Conservation (phyloP, 2,113 vertebrate species). For the Tetrao urogallus region DNA sequence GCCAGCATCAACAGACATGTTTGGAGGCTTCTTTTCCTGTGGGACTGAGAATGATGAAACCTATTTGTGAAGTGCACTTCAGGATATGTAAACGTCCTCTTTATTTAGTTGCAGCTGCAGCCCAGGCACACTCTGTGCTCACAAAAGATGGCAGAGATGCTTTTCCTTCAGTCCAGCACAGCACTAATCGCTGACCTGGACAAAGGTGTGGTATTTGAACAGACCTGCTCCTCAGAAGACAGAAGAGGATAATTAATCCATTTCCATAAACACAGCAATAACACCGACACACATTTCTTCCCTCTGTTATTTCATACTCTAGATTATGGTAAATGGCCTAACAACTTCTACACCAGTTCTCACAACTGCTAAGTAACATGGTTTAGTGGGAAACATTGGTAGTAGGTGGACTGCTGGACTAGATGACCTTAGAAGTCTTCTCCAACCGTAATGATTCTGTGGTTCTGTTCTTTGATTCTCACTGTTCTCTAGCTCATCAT, state of each 20-base stretch:
- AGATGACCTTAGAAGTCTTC: no score
- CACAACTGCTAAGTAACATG: no score
- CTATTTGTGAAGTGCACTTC: neutral
- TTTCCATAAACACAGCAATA: neutral
- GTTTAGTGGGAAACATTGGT: no score
- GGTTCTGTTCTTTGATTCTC: no score
- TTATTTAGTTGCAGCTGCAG: slow-evolving; percentile 23
- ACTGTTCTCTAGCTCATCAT: neutral
- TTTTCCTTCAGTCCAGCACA: neutral
- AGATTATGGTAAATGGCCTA: neutral
- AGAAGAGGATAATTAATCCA: neutral
- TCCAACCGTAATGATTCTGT: no score
- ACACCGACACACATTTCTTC: neutral
- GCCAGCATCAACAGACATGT: neutral
- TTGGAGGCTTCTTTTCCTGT: neutral
- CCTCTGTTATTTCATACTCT: neutral
- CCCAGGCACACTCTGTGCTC: neutral
- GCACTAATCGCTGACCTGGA: neutral
- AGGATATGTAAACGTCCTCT: neutral
- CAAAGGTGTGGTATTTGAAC: neutral
- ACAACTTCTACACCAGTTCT: neutral
- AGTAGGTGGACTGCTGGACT: no score
- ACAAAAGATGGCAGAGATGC: neutral
- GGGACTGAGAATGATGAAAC: neutral
- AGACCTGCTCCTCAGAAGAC: neutral